These are phyloP conservation scores for Trichopria drosophilae DNA, from an alignment of 2,888 invertebrate species.

Conservation along the genomic window DNA sequence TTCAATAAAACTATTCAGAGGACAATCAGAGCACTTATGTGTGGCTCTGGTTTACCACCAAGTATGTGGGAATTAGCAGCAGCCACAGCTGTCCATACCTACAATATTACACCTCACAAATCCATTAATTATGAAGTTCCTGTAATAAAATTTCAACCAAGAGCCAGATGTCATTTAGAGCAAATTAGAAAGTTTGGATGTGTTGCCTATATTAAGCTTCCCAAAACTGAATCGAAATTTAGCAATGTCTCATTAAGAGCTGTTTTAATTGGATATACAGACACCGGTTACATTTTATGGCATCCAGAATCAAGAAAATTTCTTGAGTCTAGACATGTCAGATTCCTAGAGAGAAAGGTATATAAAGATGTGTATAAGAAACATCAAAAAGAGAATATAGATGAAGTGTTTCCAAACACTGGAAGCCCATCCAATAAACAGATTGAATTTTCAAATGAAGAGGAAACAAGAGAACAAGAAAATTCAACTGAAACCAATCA, in stretches of 20 bases:
- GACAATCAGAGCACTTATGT: conserved; percentile 23
- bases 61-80: conserved; percentile 32
- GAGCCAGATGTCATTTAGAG: conserved; percentile 18
- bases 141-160: conserved; percentile 18
- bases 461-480: neutral
- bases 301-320: conserved; percentile 29
- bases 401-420: too few relatives aligned
- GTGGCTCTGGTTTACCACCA: conserved; percentile 25
- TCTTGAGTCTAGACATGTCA: conserved; percentile 29
- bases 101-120: conserved; percentile 33
- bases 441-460: too few relatives aligned
- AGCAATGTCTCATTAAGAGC: conserved; percentile 13
- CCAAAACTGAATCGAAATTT: conserved; percentile 23
- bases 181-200: conserved; percentile 26
- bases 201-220: conserved; percentile 24
- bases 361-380: conserved; percentile 30
- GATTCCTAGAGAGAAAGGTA: conserved; percentile 30
- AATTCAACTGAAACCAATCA: neutral
- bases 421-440: too few relatives aligned
- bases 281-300: conserved; percentile 33
- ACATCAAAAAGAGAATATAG: too few relatives aligned
- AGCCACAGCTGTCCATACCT: conserved; percentile 29
- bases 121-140: conserved; percentile 18
- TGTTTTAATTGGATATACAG: conserved; percentile 27
- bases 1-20: conserved; percentile 28